These are phyloP conservation scores for Phrynocephalus forsythii DNA, from an alignment of 2,797 vertebrate species.

Conservation along the genomic window DNA sequence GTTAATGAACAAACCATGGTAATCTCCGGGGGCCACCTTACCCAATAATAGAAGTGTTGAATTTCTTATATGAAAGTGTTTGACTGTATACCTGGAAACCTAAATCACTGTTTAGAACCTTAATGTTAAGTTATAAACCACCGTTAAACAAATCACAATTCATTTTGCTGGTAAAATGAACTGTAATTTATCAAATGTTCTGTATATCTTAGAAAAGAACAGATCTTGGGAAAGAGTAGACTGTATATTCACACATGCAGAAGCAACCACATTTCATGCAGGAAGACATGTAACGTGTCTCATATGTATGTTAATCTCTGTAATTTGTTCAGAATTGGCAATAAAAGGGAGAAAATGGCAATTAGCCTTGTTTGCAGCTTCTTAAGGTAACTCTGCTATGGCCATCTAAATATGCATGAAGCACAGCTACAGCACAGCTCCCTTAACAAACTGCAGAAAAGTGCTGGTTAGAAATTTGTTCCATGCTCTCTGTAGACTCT, in stretches of 20 bases:
- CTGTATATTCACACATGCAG: too few relatives aligned
- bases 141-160: neutral
- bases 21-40: constrained; percentile 2
- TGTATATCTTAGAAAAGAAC: neutral
- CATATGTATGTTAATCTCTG: too few relatives aligned
- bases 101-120: neutral
- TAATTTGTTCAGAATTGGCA: too few relatives aligned
- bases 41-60: neutral
- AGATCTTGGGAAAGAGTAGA: too few relatives aligned
- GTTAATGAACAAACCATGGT: constrained; percentile 5
- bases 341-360: too few relatives aligned
- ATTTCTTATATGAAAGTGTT: neutral
- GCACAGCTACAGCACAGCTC: too few relatives aligned
- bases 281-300: neutral
- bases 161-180: neutral
- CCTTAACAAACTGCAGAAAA: too few relatives aligned
- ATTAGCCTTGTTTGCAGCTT: too few relatives aligned
- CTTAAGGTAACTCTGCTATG: too few relatives aligned
- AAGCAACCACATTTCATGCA: neutral
- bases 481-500: too few relatives aligned
- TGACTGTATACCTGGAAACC: neutral
- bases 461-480: too few relatives aligned
- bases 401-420: too few relatives aligned
- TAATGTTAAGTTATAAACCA: neutral
- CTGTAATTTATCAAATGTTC: constrained; percentile 36